A percentile compares a stretch with the other conserved stretches of the same genome.
Conservation (phyloP, 92 coral and sea anemone species). For the Parazoanthus atlanticus region DNA sequence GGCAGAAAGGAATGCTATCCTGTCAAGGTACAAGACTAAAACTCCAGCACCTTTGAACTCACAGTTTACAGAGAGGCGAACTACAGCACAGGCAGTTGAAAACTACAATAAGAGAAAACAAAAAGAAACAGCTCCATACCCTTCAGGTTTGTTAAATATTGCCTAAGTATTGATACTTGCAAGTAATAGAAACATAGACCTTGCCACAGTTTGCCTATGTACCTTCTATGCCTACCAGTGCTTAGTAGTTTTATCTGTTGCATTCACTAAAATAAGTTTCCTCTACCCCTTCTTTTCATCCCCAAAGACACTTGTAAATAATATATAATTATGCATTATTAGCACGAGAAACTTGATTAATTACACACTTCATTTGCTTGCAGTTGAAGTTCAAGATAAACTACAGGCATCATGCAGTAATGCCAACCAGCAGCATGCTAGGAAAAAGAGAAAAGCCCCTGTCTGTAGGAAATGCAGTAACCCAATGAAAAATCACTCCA, state of each 20-base stretch:
- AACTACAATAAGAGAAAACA: conserved; percentile 62
- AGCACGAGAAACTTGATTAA: neutral
- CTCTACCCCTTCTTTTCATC: neutral
- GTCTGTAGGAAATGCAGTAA: conserved; percentile 48
- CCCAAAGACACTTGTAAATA: neutral
- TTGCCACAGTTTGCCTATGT: conserved; percentile 5
- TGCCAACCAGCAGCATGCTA: conserved; percentile 44
- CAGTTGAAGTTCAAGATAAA: conserved; percentile 45
- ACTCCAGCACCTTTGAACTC: conserved; percentile 61
- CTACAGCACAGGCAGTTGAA: conserved; percentile 52
- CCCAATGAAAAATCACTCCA: conserved; percentile 47
- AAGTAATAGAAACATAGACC: neutral
- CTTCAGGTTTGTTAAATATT: conserved; percentile 46
- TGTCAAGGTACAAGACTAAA: conserved; percentile 45
- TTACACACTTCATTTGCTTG: conserved; percentile 8
- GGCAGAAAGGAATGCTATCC: conserved; percentile 31
- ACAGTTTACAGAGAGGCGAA: conserved; percentile 50
- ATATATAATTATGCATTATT: neutral
- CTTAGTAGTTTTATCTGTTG: neutral
- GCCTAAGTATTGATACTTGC: conserved; percentile 15
- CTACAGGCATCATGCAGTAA: conserved; percentile 42
- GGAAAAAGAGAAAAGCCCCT: conserved; percentile 53
- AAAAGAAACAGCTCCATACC: conserved; percentile 47
- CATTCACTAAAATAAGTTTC: too few species aligned
- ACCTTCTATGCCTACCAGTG: neutral